Base-by-base conservation (phyloP, 2,888 invertebrate species). In the Polymixis flavicincta region DNA sequence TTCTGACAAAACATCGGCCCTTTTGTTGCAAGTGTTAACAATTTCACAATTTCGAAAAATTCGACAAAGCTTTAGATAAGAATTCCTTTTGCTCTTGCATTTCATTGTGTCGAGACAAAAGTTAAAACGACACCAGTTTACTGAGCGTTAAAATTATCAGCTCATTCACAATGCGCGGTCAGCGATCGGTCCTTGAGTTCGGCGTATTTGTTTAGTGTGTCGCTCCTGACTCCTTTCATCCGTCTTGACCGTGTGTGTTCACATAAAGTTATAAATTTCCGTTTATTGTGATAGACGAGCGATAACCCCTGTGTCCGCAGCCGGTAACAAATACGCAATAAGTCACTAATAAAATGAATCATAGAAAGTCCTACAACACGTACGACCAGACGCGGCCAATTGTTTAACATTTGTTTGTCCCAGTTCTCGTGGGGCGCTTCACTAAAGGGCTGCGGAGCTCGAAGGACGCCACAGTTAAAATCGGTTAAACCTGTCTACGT, bases 241-340 rank as follows among this genome's bases (percentile, higher is more conserved):
- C 82, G 80, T 76, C 74, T 84, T 78, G 77, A 60, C 72, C 64
- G 78, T 82, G 78, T 83, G 76, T 68, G 75, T 80, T 81, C 78
- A 86, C 86, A 78, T 75, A 80, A 80, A 83, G 83, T 84, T 87
- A 90, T 89, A 90, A 89, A 89, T 93, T 92, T 92, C 92, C 93
- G 90, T 89, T 90, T 88, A 89, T 89, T 90, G 89, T 89, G 92
- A 92, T 93, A 92, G 90, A 89, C 86, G 88, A 88, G 87, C 91
- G 95, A 95, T 96, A 96, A 95, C 95, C 94, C 83, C 84, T 87
- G 83, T 92, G 90, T 93, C 93, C 93, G 92, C 81, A 84, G 79
- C 68, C 86, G 89, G 87, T 88, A 88, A 90, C 87, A 91, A 88
- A 88, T 91, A 88, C 89, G 89, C 89, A 92, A 89, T 92, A 93